phyloP scores from a whole-genome alignment of 2,113 vertebrate species.

The Atrichornis clamosus region DNA sequence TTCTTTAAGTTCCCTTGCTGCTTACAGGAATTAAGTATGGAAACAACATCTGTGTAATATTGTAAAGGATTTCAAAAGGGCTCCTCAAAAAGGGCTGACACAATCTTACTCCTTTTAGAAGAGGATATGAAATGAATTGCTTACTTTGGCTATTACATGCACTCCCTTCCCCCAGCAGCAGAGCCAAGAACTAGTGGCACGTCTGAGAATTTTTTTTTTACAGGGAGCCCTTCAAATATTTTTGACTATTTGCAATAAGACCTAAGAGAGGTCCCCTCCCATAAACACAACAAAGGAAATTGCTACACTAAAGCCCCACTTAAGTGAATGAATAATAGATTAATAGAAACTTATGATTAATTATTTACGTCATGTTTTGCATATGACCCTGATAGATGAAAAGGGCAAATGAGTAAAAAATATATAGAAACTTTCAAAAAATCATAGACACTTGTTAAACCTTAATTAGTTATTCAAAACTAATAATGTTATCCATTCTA shows the following conservation, averaged over 20 bases:
- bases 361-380: background rate
- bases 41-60: constrained; percentile 66
- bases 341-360: constrained; percentile 28
- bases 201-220: constrained; percentile 16
- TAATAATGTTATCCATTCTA: background rate
- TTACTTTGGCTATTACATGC: constrained; percentile 61
- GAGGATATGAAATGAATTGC: constrained; percentile 65
- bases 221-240: constrained; percentile 38
- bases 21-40: constrained; percentile 62
- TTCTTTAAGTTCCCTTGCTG: constrained; percentile 46
- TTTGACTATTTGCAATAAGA: constrained; percentile 24
- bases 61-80: constrained; percentile 63
- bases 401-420: background rate
- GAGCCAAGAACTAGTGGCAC: constrained; percentile 18
- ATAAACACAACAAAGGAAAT: constrained; percentile 38
- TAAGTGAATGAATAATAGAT: constrained; percentile 50
- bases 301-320: background rate
- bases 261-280: constrained; percentile 14
- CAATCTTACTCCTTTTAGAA: constrained; percentile 66
- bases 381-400: background rate
- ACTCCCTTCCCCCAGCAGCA: constrained; percentile 31
- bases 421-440: background rate
- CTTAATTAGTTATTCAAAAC: background rate
- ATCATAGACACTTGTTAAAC: background rate
- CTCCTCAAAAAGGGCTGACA: constrained; percentile 63